Conservation (phyloP, 2,888 invertebrate species). For the Iphiclides podalirius region DNA sequence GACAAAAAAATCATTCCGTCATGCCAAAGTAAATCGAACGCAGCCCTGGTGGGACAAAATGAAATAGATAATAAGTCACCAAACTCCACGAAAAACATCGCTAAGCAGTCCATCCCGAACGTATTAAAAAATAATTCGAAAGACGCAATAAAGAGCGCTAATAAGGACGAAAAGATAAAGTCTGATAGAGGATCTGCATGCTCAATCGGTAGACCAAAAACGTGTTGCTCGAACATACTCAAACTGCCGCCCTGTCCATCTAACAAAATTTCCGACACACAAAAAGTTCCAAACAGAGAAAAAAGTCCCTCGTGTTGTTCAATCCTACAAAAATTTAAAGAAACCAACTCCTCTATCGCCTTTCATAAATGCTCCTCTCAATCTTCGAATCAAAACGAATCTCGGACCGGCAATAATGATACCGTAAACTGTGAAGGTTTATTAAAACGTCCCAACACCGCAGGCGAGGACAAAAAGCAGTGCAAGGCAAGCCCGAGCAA, state of each 20-base stretch:
- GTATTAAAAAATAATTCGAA: neutral
- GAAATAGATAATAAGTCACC: neutral
- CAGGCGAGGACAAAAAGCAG: neutral
- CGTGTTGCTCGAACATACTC: constrained; percentile 4
- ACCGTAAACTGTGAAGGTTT: neutral
- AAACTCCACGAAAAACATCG: constrained; percentile 2
- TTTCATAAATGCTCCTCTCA: constrained; percentile 11
- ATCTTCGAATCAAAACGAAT: neutral
- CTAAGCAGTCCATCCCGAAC: neutral
- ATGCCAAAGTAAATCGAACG: constrained; percentile 9
- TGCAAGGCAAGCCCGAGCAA: constrained; percentile 14
- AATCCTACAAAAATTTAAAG: neutral
- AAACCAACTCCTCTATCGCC: constrained; percentile 1
- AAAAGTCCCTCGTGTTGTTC: constrained; percentile 5
- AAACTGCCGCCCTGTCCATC: constrained; percentile 6
- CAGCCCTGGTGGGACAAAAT: neutral
- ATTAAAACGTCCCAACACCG: neutral
- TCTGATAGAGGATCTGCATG: neutral
- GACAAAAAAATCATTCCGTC: neutral
- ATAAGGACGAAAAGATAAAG: neutral
- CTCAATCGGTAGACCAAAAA: neutral
- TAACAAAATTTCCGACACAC: neutral
- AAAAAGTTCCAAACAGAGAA: neutral
- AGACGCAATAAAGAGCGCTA: neutral
- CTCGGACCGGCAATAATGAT: neutral